Base-by-base conservation (phyloP, 2,113 vertebrate species). In the Barnardius zonarius region DNA sequence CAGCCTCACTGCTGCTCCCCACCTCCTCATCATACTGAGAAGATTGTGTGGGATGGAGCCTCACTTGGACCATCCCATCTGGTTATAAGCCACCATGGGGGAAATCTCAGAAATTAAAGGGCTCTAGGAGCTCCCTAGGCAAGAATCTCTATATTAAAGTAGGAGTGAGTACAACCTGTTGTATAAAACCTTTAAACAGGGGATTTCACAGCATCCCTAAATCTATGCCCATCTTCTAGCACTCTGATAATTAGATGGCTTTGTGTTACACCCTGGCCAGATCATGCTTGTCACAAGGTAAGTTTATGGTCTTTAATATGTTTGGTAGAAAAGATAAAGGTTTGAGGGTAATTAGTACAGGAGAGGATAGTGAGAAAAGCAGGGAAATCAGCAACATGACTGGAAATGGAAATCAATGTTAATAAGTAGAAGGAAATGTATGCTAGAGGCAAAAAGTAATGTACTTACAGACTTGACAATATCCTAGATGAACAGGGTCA, bases 381-480 rank as follows among this genome's bases (percentile, higher is more conserved):
- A 52, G 22, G 27, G 37, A 48, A 92, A 86, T 43, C 1, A 0
- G 30, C 63, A 62, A 64, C 67, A 52, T 2, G 33, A 35, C 33
- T 88, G 59, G 70, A 76, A 86, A 44, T 31, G 35, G 79, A 95
- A 94, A 94, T 91, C 82, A 4, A 85, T 93, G 70, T 46, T 75
- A 96, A 49, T 88, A 90, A 93, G 67, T 48, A 61, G 37, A 73
- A 90, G 67, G 18, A 72, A 87, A 73, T 52, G 35, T 72, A 69
- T 52, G 76, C 75, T 57, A 91, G 78, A 92, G 75, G 52, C 81
- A 90, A 87, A 63, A 92, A 2, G 31, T 27, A 17, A 61, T 30
- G 66, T 72, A 54, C 44, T 51, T 63, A 37, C 14, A 91, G 37
- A 91, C 33, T 69, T 46, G 24, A 51, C 3, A 5, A 35, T 43